Evolutionary conservation across 2,797 vertebrate species (phyloP).

Genomic region (Rhinophrynus dorsalis): DNA sequence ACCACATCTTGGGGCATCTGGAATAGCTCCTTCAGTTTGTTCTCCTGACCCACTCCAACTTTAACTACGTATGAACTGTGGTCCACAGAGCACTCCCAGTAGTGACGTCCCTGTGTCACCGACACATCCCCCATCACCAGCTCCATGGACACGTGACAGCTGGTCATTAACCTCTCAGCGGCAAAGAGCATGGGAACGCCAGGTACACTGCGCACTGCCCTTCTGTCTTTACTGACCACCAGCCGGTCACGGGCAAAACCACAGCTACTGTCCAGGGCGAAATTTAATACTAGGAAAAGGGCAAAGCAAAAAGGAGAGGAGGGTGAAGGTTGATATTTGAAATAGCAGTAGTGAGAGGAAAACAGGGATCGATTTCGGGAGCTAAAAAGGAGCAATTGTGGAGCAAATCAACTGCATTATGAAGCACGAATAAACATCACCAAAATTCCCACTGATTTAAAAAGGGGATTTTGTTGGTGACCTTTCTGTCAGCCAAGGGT

Average conservation of each 20-base stretch:
- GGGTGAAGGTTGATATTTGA: no score
- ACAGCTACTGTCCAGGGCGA: conserved; percentile 93
- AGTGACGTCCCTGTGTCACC: conserved; percentile 90
- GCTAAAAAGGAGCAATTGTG: no score
- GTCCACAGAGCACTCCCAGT: conserved; percentile 96
- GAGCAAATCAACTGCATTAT: no score
- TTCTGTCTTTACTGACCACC: conserved; percentile 90
- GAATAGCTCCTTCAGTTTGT: conserved; percentile 93
- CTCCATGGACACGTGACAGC: conserved; percentile 90
- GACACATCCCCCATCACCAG: conserved; percentile 90
- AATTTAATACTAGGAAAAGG: conserved; percentile 82
- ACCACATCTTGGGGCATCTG: conserved; percentile 90
- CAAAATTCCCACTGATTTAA: no score
- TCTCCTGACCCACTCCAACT: conserved; percentile 92
- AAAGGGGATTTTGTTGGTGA: no score
- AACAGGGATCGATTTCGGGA: not conserved
- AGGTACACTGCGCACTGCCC: conserved; percentile 88
- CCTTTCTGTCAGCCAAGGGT: no score
- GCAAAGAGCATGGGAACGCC: conserved; percentile 90
- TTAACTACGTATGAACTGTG: conserved; percentile 96
- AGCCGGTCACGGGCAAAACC: conserved; percentile 87
- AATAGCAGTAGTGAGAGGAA: no score
- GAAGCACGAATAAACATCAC: no score
- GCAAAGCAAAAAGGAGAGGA: conserved; percentile 16
- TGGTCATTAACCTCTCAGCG: conserved; percentile 87